Percentiles rank a stretch among this genome's conserved stretches.
Conservation (phyloP, 2,888 invertebrate species). For the Leucoptera coffeella region DNA sequence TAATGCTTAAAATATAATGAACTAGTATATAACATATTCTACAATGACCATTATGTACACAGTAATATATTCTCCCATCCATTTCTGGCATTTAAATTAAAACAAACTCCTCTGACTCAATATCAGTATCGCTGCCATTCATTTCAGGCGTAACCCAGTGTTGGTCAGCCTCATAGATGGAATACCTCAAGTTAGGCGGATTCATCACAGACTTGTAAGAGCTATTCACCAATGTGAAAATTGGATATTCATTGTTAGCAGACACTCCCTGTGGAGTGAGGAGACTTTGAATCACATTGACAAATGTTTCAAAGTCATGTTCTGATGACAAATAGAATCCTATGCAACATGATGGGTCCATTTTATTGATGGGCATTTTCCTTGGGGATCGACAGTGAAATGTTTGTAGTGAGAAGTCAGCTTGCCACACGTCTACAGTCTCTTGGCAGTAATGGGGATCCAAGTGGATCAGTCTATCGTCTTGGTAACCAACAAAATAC, state of each 20-base stretch:
- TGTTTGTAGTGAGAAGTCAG: slow-evolving; percentile 68
- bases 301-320: slow-evolving; percentile 70
- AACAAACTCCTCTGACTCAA: slow-evolving; percentile 70
- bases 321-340: slow-evolving; percentile 80
- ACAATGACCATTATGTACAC: no score
- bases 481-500: slow-evolving; percentile 91
- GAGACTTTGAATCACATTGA: slow-evolving; percentile 60
- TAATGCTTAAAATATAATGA: no score
- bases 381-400: slow-evolving; percentile 85
- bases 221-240: slow-evolving; percentile 76
- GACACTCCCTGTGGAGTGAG: slow-evolving; percentile 35
- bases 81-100: slow-evolving; percentile 39
- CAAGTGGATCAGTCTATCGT: slow-evolving; percentile 84
- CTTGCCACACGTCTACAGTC: slow-evolving; percentile 76
- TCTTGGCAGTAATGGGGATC: slow-evolving; percentile 95
- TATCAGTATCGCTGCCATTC: slow-evolving; percentile 57
- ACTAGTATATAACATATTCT: no score
- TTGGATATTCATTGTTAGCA: slow-evolving; percentile 65
- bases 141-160: slow-evolving; percentile 37
- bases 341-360: slow-evolving; percentile 90
- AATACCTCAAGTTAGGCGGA: slow-evolving; percentile 48
- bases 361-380: slow-evolving; percentile 76
- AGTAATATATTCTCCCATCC: no score
- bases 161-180: slow-evolving; percentile 47
- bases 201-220: slow-evolving; percentile 56